phyloP scores from a whole-genome alignment of 2,113 vertebrate species.

The Fulica atra region DNA sequence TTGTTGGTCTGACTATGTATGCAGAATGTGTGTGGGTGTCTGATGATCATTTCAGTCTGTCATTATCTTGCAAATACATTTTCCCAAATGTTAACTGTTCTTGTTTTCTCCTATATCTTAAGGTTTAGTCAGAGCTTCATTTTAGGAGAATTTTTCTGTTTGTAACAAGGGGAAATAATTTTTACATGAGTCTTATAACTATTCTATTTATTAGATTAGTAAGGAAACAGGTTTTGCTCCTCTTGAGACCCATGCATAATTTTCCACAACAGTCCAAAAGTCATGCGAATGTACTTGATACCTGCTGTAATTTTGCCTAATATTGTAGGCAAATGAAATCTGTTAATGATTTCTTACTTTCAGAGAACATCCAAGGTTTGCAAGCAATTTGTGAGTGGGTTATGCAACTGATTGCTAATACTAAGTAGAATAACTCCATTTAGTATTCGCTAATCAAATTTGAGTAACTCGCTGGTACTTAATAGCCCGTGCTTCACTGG shows the following conservation, averaged over 20 bases:
- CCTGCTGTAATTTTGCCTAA: not conserved
- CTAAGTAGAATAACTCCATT: not conserved
- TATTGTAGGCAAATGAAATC: not conserved
- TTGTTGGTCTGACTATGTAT: not conserved
- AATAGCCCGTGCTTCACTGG: not conserved
- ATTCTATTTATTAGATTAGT: not conserved
- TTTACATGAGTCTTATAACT: not conserved
- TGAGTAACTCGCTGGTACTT: not conserved
- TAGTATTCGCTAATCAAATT: not conserved
- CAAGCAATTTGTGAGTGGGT: not conserved
- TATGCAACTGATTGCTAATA: slow-evolving; percentile 11
- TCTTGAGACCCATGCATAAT: not conserved
- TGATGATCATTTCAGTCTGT: not conserved
- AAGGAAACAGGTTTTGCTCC: not conserved
- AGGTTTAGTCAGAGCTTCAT: not conserved
- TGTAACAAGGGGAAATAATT: not conserved
- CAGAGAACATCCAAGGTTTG: not conserved
- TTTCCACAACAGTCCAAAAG: not conserved
- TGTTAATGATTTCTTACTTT: not conserved
- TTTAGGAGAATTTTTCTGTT: not conserved
- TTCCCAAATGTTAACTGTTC: not conserved
- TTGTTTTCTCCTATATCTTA: not conserved
- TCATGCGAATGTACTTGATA: not conserved
- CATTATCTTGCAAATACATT: not conserved
- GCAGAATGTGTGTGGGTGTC: not conserved